A percentile compares a stretch with the other conserved stretches of the same genome.
Conservation (phyloP, 2,797 vertebrate genomes). For the Pogonophryne albipinna region DNA sequence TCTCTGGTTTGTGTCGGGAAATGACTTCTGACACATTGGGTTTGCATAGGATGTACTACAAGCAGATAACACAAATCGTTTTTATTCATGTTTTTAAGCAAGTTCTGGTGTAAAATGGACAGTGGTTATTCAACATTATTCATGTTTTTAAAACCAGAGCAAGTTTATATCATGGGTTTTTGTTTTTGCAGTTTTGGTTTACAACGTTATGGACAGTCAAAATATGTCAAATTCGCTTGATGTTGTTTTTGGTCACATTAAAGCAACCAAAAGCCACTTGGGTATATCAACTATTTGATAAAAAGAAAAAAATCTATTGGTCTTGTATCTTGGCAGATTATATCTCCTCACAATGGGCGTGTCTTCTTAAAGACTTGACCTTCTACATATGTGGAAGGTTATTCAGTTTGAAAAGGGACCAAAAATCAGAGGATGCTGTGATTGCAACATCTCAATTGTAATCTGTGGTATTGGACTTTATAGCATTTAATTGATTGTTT, state of each 20-base stretch:
- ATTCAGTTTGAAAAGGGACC: no score
- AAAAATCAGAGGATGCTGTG: no score
- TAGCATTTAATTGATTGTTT: no score
- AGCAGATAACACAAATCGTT: not conserved
- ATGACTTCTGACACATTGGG: not conserved
- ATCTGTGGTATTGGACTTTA: no score
- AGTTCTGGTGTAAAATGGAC: no score
- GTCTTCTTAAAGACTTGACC: no score
- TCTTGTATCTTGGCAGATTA: no score
- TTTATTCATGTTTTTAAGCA: not conserved
- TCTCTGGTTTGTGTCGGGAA: conserved; percentile 5
- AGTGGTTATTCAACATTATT: not conserved
- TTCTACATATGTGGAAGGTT: no score
- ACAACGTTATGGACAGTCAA: not conserved
- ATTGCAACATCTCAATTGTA: no score
- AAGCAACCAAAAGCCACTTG: not conserved
- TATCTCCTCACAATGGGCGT: no score
- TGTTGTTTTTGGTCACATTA: not conserved
- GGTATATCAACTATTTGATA: no score
- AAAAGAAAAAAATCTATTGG: no score
- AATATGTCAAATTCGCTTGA: not conserved
- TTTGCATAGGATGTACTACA: not conserved
- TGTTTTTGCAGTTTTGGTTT: not conserved
- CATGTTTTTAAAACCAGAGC: not conserved
- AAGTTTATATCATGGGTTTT: not conserved